phyloP scores from a whole-genome alignment of 2,888 invertebrate species.

The Drosophila gaucha region DNA sequence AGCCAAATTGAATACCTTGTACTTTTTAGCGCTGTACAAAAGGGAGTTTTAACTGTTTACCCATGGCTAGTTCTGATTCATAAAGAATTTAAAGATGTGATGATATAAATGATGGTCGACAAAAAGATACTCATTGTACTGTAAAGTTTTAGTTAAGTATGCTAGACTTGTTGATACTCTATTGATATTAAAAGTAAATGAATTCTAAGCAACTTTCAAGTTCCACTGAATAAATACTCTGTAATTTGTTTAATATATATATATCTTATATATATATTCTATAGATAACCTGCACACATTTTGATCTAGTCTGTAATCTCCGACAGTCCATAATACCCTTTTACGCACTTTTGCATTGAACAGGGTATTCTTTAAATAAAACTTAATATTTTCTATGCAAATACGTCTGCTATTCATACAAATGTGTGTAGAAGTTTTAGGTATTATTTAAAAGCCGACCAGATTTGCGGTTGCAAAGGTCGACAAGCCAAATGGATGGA shows the following conservation, averaged over 20 bases:
- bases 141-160: too few species aligned
- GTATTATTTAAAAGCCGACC: conserved; percentile 31
- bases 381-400: conserved; percentile 17
- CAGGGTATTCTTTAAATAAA: conserved; percentile 15
- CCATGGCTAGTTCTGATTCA: too few species aligned
- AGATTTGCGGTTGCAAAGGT: conserved; percentile 51
- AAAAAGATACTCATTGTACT: background rate
- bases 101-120: background rate
- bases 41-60: too few species aligned
- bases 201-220: background rate
- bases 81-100: background rate
- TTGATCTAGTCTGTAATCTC: too few species aligned
- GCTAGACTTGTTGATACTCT: too few species aligned
- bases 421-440: conserved; percentile 10
- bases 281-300: background rate
- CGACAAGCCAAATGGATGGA: conserved; percentile 14
- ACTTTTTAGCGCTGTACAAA: too few species aligned
- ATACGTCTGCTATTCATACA: conserved; percentile 8
- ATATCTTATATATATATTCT: too few species aligned
- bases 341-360: too few species aligned
- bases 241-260: background rate
- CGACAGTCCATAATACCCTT: background rate
- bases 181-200: background rate
- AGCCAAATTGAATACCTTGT: background rate
- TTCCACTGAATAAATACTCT: background rate